A percentile compares a stretch with the other conserved stretches of the same genome.
Conservation (phyloP, 2,888 invertebrate genomes). For the Nebria brevicollis region DNA sequence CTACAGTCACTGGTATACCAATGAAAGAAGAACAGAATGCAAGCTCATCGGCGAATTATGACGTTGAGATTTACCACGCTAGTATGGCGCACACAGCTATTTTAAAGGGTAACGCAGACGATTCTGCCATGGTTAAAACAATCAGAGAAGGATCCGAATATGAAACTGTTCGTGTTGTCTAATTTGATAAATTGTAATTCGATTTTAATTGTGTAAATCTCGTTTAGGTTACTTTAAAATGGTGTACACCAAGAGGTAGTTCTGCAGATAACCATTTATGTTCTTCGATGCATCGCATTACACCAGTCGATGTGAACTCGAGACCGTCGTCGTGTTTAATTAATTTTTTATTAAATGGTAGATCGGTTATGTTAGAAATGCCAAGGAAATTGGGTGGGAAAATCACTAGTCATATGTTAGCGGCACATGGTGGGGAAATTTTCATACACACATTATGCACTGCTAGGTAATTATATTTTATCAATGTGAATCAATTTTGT, state of each 20-base stretch:
- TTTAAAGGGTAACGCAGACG: constrained; percentile 71
- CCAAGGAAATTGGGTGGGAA: constrained; percentile 85
- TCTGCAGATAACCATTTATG: constrained; percentile 86
- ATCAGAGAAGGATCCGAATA: constrained; percentile 80
- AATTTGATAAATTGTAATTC: constrained; percentile 12
- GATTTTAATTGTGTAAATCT: neutral
- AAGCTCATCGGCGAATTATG: constrained; percentile 97
- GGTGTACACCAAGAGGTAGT: constrained; percentile 95
- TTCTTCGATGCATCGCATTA: constrained; percentile 88
- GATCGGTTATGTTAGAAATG: constrained; percentile 93
- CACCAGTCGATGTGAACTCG: constrained; percentile 96
- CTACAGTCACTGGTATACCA: constrained; percentile 97
- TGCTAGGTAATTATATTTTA: constrained; percentile 61
- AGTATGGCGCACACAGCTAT: constrained; percentile 86
- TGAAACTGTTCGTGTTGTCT: constrained; percentile 69
- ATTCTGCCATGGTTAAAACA: constrained; percentile 72
- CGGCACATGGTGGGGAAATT: constrained; percentile 95
- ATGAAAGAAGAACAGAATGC: constrained; percentile 99
- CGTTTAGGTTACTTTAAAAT: constrained; percentile 82
- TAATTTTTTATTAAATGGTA: constrained; percentile 94
- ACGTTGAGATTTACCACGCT: constrained; percentile 96
- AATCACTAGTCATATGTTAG: constrained; percentile 90
- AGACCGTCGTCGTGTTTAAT: constrained; percentile 97
- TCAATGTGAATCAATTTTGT: no score
- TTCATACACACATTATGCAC: constrained; percentile 93